Base-by-base conservation (phyloP, 1,140 invertebrate species). In the Nautilus pompilius region DNA sequence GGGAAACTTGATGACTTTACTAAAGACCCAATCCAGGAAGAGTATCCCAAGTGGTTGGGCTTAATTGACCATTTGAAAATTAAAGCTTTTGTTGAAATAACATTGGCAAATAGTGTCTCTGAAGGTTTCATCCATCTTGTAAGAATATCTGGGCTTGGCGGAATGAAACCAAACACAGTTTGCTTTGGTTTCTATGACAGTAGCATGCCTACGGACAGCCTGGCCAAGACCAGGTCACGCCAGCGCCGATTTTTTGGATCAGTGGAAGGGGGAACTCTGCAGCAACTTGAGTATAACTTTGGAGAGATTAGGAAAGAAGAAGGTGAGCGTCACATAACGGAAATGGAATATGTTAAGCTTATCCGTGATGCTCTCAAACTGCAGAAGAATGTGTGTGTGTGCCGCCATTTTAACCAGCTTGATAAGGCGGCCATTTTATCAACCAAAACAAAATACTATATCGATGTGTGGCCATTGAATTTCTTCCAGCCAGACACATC, bases 81-180 rank as follows among this genome's bases (percentile, higher is more conserved):
- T 2, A 99, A 99, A 84, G 96, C 97, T 0, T 99, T 99, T 81
- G 90, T 97, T 2, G 96, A 99, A 83, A 80, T 99, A 0, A 99
- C 96, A 0, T 84, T 98, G 1, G 90, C 95, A 0, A 85, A 87
- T 53, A 89, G 88, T 10, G 89, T 99, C 0, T 86, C 94, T 13
- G 90, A 93, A 71, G 97, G 97, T 24, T 86, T 98, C 5, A 91
- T 93, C 63, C 96, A 99, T 80, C 85, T 99, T 49, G 89, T 96
- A 26, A 86, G 96, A 30, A 83, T 99, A 48, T 91, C 93, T 17
- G 97, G 97, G 10, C 88, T 99, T 71, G 97, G 97, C 3, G 97
- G 96, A 6, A 99, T 99, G 96, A 98, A 99, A 80, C 96, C 96
- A 0, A 99, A 99, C 79, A 99, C 96, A 0, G 92, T 99, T 58